Conservation (phyloP, 2,797 vertebrate species). For the Myripristis jacobus region DNA sequence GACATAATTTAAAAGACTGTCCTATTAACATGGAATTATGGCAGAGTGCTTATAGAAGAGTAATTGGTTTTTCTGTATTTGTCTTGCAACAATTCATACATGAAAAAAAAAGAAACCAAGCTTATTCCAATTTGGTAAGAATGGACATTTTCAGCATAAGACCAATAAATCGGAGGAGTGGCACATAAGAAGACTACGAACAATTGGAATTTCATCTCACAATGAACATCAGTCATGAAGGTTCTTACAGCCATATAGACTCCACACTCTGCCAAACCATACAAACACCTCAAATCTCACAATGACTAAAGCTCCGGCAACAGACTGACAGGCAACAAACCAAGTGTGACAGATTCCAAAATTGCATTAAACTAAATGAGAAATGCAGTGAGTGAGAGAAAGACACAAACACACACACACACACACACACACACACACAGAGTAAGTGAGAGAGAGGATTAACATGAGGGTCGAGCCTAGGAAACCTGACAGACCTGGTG, state of each 20-base stretch:
- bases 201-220: slow-evolving; percentile 47
- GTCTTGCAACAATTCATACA: slow-evolving; percentile 5
- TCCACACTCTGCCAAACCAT: slow-evolving; percentile 66
- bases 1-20: slow-evolving; percentile 32
- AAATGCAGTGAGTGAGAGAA: slow-evolving; percentile 64
- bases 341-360: slow-evolving; percentile 82
- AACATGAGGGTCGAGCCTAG: slow-evolving; percentile 72
- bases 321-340: slow-evolving; percentile 83
- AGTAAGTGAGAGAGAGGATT: slow-evolving; percentile 59
- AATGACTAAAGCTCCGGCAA: slow-evolving; percentile 64
- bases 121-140: neutral
- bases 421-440: slow-evolving; percentile 57
- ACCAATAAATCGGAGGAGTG: neutral
- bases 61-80: slow-evolving; percentile 33
- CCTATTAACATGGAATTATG: slow-evolving; percentile 38
- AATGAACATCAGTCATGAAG: slow-evolving; percentile 68
- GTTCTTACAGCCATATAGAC: slow-evolving; percentile 54
- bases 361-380: slow-evolving; percentile 83
- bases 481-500: slow-evolving; percentile 79
- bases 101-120: neutral
- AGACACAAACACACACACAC: slow-evolving; percentile 58
- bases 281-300: slow-evolving; percentile 73
- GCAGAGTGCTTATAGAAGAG: slow-evolving; percentile 29
- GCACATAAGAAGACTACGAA: neutral
- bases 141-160: neutral